Conservation (phyloP, 2,888 invertebrate genomes). For the Auanema freiburgensis region DNA sequence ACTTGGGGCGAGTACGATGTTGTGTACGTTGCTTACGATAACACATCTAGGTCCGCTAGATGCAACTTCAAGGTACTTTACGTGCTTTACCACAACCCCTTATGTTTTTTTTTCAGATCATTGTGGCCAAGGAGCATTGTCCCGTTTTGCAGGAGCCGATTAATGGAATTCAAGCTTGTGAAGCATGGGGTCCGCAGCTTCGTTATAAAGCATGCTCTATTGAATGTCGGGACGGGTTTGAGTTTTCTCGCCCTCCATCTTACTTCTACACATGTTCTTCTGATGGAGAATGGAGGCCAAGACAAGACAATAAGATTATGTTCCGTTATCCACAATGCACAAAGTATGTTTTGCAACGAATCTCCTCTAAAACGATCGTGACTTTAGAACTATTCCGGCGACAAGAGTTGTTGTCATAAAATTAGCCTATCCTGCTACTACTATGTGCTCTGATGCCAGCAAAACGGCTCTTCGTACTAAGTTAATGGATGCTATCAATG, state of each 20-base stretch:
- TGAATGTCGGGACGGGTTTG: conserved; percentile 63
- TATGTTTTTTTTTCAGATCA: conserved; percentile 34
- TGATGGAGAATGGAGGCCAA: conserved; percentile 93
- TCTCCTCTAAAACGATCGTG: conserved; percentile 10
- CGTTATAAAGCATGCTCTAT: conserved; percentile 76
- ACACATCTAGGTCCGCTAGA: conserved; percentile 49
- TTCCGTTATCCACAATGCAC: conserved; percentile 65
- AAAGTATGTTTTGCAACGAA: conserved; percentile 42
- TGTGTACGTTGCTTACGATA: conserved; percentile 63
- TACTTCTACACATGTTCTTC: conserved; percentile 96
- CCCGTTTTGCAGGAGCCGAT: conserved; percentile 84
- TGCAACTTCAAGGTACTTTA: conserved; percentile 58
- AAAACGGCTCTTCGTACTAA: conserved; percentile 71
- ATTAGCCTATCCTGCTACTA: conserved; percentile 93
- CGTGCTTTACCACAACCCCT: background rate
- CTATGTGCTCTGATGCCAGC: conserved; percentile 90
- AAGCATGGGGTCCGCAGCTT: conserved; percentile 93
- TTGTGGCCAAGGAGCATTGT: conserved; percentile 81
- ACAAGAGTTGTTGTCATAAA: conserved; percentile 89
- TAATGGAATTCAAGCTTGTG: conserved; percentile 86
- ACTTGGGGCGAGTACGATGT: conserved; percentile 63
- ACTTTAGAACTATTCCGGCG: conserved; percentile 81
- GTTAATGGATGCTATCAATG: conserved; percentile 84
- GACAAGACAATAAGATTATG: conserved; percentile 29
- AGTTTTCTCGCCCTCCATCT: conserved; percentile 88